Conservation (phyloP, 2,113 vertebrate species). For the Saimiri boliviensis region DNA sequence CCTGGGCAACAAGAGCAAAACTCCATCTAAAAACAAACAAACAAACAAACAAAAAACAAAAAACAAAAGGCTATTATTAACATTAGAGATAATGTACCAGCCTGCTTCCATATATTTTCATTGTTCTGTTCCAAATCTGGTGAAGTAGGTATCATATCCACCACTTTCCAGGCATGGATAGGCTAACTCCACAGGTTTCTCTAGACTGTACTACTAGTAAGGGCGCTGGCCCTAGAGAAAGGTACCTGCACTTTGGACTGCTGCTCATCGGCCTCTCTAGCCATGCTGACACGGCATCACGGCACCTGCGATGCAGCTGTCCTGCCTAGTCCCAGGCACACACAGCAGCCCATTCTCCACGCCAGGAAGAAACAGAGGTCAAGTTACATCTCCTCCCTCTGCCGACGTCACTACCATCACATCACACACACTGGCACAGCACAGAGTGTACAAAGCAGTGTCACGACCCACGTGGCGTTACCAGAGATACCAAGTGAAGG, state of each 20-base stretch:
- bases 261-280: background rate
- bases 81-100: background rate
- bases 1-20: too few species aligned
- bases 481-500: constrained; percentile 59
- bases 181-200: background rate
- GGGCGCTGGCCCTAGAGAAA: background rate
- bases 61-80: too few species aligned
- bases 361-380: constrained; percentile 33
- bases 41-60: too few species aligned
- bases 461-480: background rate
- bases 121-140: background rate
- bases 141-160: too few species aligned
- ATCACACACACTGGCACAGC: background rate
- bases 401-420: background rate
- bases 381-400: background rate
- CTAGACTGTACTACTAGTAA: too few species aligned
- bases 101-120: background rate
- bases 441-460: constrained; percentile 53
- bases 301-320: background rate
- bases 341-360: background rate
- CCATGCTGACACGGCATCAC: background rate
- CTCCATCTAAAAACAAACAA: too few species aligned
- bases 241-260: background rate
- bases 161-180: accelerated
- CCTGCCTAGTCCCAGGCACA: background rate